A percentile compares a stretch with the other conserved stretches of the same genome.
Evolutionary conservation across 2,888 invertebrate species (phyloP).

Genomic region (Parnassius glacialis): DNA sequence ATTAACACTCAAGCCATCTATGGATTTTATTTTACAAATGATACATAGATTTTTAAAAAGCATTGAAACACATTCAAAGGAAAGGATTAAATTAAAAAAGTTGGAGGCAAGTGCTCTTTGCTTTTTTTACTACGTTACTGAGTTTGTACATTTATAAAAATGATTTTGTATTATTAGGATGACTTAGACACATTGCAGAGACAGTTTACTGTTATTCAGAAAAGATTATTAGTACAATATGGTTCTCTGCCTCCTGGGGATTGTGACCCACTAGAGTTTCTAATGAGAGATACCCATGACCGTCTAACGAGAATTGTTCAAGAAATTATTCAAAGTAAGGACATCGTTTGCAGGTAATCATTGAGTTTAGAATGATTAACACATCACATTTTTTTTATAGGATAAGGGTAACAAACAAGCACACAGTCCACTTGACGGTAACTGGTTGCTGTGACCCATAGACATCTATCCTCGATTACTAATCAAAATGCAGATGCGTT

Average conservation of each 20-base stretch:
- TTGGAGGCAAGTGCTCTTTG: conserved; percentile 50
- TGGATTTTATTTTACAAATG: conserved; percentile 58
- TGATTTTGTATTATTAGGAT: conserved; percentile 52
- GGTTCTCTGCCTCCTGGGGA: conserved; percentile 89
- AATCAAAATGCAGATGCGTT: no score
- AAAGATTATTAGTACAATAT: conserved; percentile 87
- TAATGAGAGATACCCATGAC: conserved; percentile 86
- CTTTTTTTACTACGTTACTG: not conserved
- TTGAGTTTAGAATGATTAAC: not conserved
- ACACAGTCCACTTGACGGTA: no score
- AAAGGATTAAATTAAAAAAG: conserved; percentile 56
- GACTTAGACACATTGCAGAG: conserved; percentile 80
- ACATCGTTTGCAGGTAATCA: conserved; percentile 54
- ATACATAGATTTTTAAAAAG: conserved; percentile 61
- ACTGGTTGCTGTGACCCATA: no score
- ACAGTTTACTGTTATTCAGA: conserved; percentile 89
- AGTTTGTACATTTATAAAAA: not conserved
- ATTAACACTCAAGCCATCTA: conserved; percentile 70
- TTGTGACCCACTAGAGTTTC: conserved; percentile 85
- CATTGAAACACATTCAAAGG: conserved; percentile 67
- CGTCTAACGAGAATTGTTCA: conserved; percentile 78
- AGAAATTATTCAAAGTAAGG: conserved; percentile 67
- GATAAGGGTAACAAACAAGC: no score
- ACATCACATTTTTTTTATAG: no score
- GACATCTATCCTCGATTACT: no score